Base-by-base conservation (phyloP, 2,797 vertebrate genomes). In the Notamacropus eugenii region DNA sequence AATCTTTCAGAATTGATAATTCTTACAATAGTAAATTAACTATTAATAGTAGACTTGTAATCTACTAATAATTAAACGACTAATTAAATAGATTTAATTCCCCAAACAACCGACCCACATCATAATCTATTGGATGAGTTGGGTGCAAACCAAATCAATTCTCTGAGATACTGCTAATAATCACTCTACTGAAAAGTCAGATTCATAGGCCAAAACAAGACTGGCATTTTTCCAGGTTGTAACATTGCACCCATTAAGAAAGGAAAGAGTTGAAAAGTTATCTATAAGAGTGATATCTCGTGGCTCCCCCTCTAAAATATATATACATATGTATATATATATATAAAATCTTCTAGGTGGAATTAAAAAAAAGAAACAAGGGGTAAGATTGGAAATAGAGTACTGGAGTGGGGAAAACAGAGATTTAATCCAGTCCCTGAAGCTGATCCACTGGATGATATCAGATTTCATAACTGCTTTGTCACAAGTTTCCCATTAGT, bases 211-310 rank as follows among this genome's bases (percentile, higher is more conserved):
- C 54, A 59, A 27, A 92, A 90, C 55, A 93, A 92, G 22, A 54
- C 12, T 93, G 90, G 54, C 2, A 58, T 52, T 93, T 96, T 57
- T 40, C 29, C 54, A 92, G 14, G 91, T n/a, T 96, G 55, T 90
- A 29, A n/a, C 24, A 56, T 50, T 93, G 34, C 14, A 29, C 40
- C 59, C 34, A 62, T 82, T 93, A 22, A 74, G 29, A 8, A 91
- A 62, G 82, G 56, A 92, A 95, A 58, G 57, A n/a, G 4, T 46
- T 0, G 62, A 24, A 82, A 46, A 74, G 8, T 27, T 91, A 14
- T 1, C 19, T 67, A n/a, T 93, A 46, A 46, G 90, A 82, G 57
- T 90, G 4, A 57, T 90, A 91, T 94, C 34, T 93, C 12, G 90
- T 58, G 4, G 12, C 54, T 95, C 91, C 74, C 62, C 1, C 62